Percentiles rank a stretch among this genome's conserved stretches.
Conservation (phyloP, 2,797 vertebrate genomes). For the Gobionotothen gibberifrons region DNA sequence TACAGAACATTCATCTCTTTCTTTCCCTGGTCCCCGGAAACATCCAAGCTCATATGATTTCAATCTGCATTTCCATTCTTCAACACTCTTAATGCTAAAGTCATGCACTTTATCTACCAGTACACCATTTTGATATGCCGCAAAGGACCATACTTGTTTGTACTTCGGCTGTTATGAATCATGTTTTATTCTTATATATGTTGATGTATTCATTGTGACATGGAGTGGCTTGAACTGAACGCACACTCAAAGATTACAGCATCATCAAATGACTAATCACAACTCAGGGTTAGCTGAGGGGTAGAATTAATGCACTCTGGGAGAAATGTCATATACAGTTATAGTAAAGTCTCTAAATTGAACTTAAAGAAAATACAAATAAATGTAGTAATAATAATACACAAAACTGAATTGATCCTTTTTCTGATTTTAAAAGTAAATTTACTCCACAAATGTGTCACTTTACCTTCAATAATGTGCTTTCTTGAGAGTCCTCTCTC, state of each 20-base stretch:
- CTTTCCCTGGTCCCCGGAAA: not conserved
- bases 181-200: not conserved
- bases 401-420: not conserved
- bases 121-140: not conserved
- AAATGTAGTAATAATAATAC: not conserved
- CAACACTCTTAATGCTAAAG: no score
- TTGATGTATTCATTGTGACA: constrained; percentile 17
- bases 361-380: not conserved
- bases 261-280: constrained; percentile 26
- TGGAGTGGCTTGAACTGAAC: constrained; percentile 10
- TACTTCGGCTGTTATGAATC: not conserved
- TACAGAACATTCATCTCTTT: not conserved
- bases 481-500: constrained; percentile 93
- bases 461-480: constrained; percentile 93
- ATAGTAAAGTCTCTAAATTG: not conserved
- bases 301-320: constrained; percentile 9
- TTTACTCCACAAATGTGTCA: not conserved
- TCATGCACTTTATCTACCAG: not conserved
- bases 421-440: not conserved
- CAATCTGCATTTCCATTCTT: no score
- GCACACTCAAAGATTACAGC: constrained; percentile 3
- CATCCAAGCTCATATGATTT: no score
- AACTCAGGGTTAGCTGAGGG: not conserved
- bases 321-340: not conserved
- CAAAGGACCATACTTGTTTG: not conserved